Evolutionary conservation across 2,113 vertebrate species (phyloP), one percentile per base, ranked within the genome.

Genomic region (Ranitomeya imitator): DNA sequence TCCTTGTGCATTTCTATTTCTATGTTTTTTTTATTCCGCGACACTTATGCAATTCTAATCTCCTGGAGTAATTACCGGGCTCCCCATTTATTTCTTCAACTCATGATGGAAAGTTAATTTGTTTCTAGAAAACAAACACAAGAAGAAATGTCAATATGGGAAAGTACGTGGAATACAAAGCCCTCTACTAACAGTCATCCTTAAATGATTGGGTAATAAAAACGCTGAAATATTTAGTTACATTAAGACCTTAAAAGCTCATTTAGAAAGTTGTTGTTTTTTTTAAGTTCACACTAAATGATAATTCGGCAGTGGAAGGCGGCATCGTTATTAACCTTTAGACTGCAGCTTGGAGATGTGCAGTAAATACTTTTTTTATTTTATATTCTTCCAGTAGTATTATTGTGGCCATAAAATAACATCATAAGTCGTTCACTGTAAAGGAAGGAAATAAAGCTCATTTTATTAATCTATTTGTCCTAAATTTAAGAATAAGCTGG

Each of bases 61-160:
- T 83, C 61, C 61, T 18, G 31, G 59, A 83, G 81, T 83, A 83
- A 83, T 83, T 83, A 83, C 81, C 13, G 81, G 61, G 37, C 81
- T 67, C 63, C 81, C 81, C 81, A 83, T 83, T 83, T 83, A 83
- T 83, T 83, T 63, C 81, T 69, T 83, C 81, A 69, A 69, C 61
- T 83, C 81, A 54, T 83, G 81, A 83, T 83, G 81, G 81, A 83
- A 83, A 83, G 81, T 83, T 83, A 83, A 83, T 83, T 83, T 83
- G 81, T 83, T 83, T 83, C 81, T 83, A 83, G 81, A 83, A 83
- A 83, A 83, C 81, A 83, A 83, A 83, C 81, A 83, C 45, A 61
- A 61, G 81, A 23, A 83, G 81, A 83, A 83, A 83, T 83, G 81
- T 83, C 81, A 83, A 83, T 83, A 83, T 69, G 81, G 63, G 61